These are phyloP conservation scores for Podabrus alpinus DNA, from an alignment of 2,888 invertebrate species.

Conservation along the genomic window DNA sequence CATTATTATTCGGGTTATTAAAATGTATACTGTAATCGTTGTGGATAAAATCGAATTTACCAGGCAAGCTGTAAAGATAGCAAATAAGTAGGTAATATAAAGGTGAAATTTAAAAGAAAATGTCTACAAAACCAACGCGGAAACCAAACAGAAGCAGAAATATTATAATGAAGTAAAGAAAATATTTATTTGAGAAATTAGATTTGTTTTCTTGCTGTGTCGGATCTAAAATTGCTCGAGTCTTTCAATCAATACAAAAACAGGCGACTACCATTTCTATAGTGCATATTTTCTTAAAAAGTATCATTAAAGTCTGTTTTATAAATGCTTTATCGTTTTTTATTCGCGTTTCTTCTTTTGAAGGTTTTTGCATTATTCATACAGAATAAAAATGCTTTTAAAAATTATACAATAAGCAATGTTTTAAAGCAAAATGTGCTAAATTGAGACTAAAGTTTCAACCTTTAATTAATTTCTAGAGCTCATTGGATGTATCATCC, in stretches of 20 bases:
- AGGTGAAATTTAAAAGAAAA: constrained; percentile 46
- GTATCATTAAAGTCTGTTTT: constrained; percentile 49
- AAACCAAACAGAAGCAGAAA: constrained; percentile 54
- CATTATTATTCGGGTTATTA: constrained; percentile 29
- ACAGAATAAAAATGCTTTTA: constrained; percentile 45
- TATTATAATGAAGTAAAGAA: constrained; percentile 57
- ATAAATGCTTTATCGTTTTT: constrained; percentile 49
- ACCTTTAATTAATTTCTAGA: constrained; percentile 26
- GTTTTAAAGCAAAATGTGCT: constrained; percentile 25
- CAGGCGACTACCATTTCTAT: constrained; percentile 49
- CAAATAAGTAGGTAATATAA: constrained; percentile 27
- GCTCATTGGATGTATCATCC: neutral
- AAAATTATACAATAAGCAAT: constrained; percentile 42
- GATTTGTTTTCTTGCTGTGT: constrained; percentile 54
- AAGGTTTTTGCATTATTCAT: constrained; percentile 47
- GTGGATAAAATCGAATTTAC: constrained; percentile 21
- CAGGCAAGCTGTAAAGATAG: constrained; percentile 22
- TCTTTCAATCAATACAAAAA: constrained; percentile 49
- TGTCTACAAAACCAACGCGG: constrained; percentile 38
- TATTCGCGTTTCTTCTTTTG: constrained; percentile 42
- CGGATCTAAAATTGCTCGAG: constrained; percentile 47
- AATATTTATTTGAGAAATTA: constrained; percentile 59
- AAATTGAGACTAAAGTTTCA: neutral
- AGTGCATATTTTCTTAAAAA: constrained; percentile 50
- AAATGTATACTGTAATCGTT: constrained; percentile 21